A percentile compares a stretch with the other conserved stretches of the same genome.
phyloP scores from a whole-genome alignment of 2,797 vertebrate genomes.

The Bufotes viridis region DNA sequence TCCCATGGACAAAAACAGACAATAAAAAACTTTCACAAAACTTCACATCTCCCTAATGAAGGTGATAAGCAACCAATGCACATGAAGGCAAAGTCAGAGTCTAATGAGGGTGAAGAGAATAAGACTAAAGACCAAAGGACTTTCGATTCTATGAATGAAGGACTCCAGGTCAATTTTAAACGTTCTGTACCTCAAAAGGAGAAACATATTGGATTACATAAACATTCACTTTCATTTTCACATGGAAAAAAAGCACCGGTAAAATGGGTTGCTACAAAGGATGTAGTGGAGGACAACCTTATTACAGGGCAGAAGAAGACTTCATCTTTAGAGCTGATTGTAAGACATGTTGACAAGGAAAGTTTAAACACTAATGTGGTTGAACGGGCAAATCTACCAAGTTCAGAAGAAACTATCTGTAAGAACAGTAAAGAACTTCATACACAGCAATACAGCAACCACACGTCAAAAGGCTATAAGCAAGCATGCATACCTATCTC shows the following conservation, averaged over 20 bases:
- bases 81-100: not conserved
- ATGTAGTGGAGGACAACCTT: not conserved
- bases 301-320: not conserved
- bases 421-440: not conserved
- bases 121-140: not conserved
- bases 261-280: conserved; percentile 7
- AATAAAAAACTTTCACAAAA: not conserved
- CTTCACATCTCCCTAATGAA: not conserved
- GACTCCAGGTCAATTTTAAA: not conserved
- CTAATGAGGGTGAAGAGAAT: not conserved
- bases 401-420: not conserved
- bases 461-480: not conserved
- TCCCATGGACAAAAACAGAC: not conserved
- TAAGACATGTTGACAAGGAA: not conserved
- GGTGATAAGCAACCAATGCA: not conserved
- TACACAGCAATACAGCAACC: not conserved
- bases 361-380: not conserved
- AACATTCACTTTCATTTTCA: conserved; percentile 12
- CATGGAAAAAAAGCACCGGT: conserved; percentile 27
- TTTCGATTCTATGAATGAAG: not conserved
- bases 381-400: not conserved
- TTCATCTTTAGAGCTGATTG: not conserved
- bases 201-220: not conserved
- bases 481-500: not conserved
- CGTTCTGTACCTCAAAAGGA: not conserved